These are phyloP conservation scores for Onthophagus sagittarius DNA, from an alignment of 2,888 invertebrate genomes.

Conservation along the genomic window DNA sequence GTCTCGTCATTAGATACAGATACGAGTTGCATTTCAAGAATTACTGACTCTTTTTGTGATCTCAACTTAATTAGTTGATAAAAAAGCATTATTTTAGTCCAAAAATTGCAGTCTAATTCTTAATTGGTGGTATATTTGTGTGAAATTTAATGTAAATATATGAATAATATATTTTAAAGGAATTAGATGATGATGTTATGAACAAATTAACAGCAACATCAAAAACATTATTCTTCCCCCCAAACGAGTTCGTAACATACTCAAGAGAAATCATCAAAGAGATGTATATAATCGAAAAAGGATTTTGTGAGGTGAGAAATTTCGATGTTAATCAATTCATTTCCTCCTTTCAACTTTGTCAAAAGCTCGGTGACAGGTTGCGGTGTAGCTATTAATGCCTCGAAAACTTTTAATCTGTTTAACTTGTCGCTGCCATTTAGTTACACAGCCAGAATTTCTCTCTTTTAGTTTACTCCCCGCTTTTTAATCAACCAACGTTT, in stretches of 20 bases:
- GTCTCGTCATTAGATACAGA: too few relatives aligned
- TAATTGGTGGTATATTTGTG: too few relatives aligned
- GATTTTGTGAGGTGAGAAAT: conserved; percentile 32
- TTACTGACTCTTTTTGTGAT: too few relatives aligned
- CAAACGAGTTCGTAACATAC: conserved; percentile 32
- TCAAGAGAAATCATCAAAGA: conserved; percentile 30
- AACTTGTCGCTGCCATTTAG: background rate
- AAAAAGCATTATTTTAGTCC: too few relatives aligned
- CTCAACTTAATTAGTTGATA: too few relatives aligned
- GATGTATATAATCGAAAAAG: conserved; percentile 33
- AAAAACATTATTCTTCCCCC: conserved; percentile 26
- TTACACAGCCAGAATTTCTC: background rate
- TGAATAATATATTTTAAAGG: too few relatives aligned
- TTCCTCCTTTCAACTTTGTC: background rate
- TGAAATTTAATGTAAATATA: too few relatives aligned
- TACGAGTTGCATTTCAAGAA: too few relatives aligned
- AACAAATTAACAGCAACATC: conserved; percentile 24
- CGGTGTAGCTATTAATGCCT: background rate
- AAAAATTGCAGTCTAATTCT: too few relatives aligned
- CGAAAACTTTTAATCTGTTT: background rate
- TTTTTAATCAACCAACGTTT: background rate
- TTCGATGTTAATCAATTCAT: background rate
- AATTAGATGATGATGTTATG: conserved; percentile 25
- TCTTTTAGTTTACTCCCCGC: background rate
- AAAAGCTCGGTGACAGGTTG: background rate